A percentile compares a stretch with the other conserved stretches of the same genome.
phyloP scores from a whole-genome alignment of 2,797 vertebrate species.

The Acanthis flammea region DNA sequence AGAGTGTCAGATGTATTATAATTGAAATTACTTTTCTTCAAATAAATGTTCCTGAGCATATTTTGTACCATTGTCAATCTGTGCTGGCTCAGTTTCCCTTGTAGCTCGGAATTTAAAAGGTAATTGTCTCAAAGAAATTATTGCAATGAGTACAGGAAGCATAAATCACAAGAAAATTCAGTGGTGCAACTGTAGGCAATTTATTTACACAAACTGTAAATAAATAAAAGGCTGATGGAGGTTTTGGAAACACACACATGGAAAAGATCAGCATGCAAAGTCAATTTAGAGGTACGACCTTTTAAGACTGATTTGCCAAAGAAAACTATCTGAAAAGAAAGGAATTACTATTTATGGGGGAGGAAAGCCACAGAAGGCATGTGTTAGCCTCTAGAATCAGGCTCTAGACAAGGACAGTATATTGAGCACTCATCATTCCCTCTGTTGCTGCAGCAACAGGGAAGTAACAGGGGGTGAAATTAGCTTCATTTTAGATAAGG shows the following conservation, averaged over 20 bases:
- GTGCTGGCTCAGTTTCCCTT: background rate
- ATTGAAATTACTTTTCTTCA: background rate
- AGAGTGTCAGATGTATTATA: background rate
- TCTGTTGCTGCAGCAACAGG: background rate
- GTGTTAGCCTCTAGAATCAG: background rate
- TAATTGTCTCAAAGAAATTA: background rate
- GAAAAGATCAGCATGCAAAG: background rate
- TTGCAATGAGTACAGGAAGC: background rate
- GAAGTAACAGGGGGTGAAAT: background rate
- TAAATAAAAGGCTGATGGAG: background rate
- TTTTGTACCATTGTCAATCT: background rate
- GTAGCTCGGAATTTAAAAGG: background rate
- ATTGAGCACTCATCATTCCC: background rate
- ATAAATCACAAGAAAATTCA: background rate
- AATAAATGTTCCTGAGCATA: background rate
- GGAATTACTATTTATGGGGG: background rate
- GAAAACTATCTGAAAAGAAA: background rate
- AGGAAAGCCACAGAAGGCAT: background rate
- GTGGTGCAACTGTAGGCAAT: background rate
- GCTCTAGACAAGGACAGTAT: background rate
- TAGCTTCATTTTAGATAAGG: background rate
- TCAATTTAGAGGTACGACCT: background rate
- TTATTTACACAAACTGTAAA: background rate
- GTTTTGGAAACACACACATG: background rate
- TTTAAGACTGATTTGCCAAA: background rate